Conservation (phyloP, 2,797 vertebrate species). For the Catamblyrhynchus diadema region DNA sequence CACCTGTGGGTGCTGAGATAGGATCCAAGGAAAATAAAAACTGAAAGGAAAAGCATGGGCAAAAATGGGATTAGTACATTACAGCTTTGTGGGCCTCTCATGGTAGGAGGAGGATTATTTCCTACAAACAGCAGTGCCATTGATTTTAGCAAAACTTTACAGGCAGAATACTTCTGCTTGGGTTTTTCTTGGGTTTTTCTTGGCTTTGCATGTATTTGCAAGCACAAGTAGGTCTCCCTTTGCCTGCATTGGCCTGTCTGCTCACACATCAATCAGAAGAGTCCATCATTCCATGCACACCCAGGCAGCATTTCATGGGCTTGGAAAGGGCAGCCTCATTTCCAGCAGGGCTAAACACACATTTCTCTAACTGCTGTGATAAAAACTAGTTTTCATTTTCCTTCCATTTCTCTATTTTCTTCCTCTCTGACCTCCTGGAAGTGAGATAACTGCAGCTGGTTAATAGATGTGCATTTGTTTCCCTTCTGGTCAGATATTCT, state of each 20-base stretch:
- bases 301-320: background rate
- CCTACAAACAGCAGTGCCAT: background rate
- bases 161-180: background rate
- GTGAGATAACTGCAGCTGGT: background rate
- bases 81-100: fast-evolving
- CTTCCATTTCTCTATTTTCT: background rate
- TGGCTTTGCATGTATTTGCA: background rate
- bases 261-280: background rate
- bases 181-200: background rate
- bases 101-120: background rate
- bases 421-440: background rate
- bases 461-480: background rate
- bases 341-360: background rate
- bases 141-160: background rate
- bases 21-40: background rate
- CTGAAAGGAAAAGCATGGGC: fast-evolving
- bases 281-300: background rate
- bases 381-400: background rate
- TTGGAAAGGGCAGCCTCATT: background rate
- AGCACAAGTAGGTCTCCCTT: background rate
- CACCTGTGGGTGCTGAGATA: background rate
- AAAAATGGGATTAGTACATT: background rate
- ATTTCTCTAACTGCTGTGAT: background rate
- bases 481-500: background rate
- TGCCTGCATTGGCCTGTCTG: background rate